Percentiles rank a stretch among this genome's conserved stretches.
These are phyloP conservation scores for Papilio machaon DNA, from an alignment of 1,140 invertebrate genomes.

Conservation along the genomic window DNA sequence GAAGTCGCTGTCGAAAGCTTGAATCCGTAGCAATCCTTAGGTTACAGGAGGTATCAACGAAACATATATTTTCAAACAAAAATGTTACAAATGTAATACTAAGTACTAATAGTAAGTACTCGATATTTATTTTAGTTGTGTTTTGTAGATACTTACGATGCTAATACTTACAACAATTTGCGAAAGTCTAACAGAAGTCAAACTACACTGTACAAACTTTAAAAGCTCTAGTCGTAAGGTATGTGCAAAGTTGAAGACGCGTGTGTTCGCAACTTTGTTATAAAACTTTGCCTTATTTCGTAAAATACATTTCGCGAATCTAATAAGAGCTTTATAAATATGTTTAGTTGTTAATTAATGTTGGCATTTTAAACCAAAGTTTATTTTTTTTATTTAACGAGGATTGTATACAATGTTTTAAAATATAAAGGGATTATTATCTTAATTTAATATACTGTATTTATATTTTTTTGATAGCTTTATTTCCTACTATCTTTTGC, in stretches of 20 bases:
- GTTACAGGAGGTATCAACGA: background rate
- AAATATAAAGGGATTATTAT: too few species aligned
- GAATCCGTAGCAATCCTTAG: too few species aligned
- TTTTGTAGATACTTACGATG: background rate
- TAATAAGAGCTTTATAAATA: background rate
- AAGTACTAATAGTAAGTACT: too few species aligned
- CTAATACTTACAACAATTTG: background rate
- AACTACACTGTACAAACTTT: slow-evolving; percentile 8
- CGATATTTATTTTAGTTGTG: background rate
- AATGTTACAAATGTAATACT: too few species aligned
- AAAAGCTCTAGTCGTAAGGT: slow-evolving; percentile 15
- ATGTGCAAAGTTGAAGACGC: slow-evolving; percentile 9
- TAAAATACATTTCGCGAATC: background rate
- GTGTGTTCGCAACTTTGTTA: slow-evolving; percentile 21
- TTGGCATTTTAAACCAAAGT: background rate
- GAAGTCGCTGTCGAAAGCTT: too few species aligned
- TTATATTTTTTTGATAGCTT: too few species aligned
- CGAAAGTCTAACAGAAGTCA: background rate
- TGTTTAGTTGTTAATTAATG: slow-evolving; percentile 3
- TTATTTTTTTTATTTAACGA: background rate
- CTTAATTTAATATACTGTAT: too few species aligned
- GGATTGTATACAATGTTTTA: too few species aligned
- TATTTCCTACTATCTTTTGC: too few species aligned
- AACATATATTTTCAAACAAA: background rate
- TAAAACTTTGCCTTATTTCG: slow-evolving; percentile 21